Evolutionary conservation across 2,888 invertebrate genomes (phyloP), one percentile per base, ranked within the genome.

Genomic region (Zaprionus obscuricornis): DNA sequence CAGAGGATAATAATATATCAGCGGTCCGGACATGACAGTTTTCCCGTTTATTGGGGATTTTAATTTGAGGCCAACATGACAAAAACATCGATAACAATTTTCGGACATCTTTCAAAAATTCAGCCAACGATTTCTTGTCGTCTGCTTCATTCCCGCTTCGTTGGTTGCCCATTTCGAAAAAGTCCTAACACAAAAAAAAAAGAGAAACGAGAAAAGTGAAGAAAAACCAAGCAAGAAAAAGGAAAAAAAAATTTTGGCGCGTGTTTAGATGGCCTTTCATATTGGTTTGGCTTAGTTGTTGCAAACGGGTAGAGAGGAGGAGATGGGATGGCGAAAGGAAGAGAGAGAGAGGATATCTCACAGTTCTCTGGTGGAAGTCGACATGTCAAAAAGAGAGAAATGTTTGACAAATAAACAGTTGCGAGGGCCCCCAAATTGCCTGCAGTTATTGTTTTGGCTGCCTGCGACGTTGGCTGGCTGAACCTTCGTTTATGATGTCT

Each of bases 51-150:
- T 85, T 74, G 68, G 63, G 63, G 75, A 85, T 83, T 85, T 78
- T 79, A 85, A 79, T 85, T 79, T 79, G 78, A 79, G 76, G 63
- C 66, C 67, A 85, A 85, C 84, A 81, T 81, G 79, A 81, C 79
- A 81, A 81, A 85, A 86, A 86, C 81, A 81, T 86, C 86, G 81
- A 81, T 81, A 77, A 85, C 84, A 76, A 77, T 77, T 84, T 83
- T 78, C 66, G 65, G 79, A 79, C 85, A 74, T 62, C 71, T 74
- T 42, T 22, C 56, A 42, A 56, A 64, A 60, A 57, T 33, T 37
- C 33, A 29, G n/a, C 40, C 58, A 54, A 56, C 65, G 18, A 14
- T 20, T 43, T 47, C 49, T 67, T 37, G 47, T 42, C 42, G 16
- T 40, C 20, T 16, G 37, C n/a, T 22, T 37, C 11, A 17, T 4